Evolutionary conservation across 2,888 invertebrate species (phyloP).

Genomic region (Drosophila colorata): DNA sequence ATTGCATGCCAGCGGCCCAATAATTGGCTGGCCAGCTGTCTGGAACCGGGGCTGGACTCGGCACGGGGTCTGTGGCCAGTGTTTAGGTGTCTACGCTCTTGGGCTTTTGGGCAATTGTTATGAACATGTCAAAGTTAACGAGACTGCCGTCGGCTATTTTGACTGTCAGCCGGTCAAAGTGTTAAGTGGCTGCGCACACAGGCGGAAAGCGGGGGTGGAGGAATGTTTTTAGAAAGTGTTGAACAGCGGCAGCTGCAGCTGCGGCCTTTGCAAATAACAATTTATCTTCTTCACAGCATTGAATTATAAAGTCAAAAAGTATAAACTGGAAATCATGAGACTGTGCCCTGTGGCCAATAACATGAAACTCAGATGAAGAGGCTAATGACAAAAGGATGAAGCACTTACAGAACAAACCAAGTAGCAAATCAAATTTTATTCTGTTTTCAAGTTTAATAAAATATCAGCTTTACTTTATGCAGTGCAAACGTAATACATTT

Average conservation of each 20-base stretch:
- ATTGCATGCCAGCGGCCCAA: constrained; percentile 67
- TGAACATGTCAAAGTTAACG: constrained; percentile 80
- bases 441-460: no score
- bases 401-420: not conserved
- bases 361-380: not conserved
- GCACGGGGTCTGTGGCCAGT: not conserved
- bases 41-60: not conserved
- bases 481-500: no score
- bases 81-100: constrained; percentile 3
- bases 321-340: not conserved
- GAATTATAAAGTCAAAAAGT: not conserved
- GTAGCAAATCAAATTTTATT: no score
- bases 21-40: constrained; percentile 60
- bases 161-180: constrained; percentile 72
- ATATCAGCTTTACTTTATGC: no score
- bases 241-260: constrained; percentile 29
- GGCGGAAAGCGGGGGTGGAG: constrained; percentile 13
- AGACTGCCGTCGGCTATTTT: constrained; percentile 56
- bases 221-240: constrained; percentile 49
- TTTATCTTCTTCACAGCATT: constrained; percentile 31
- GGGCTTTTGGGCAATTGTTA: constrained; percentile 70
- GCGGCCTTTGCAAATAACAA: constrained; percentile 47
- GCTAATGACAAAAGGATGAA: not conserved
- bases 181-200: constrained; percentile 58
- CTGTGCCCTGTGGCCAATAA: not conserved